These are phyloP conservation scores for Amblyopsis hoosieri DNA, from an alignment of 2,797 vertebrate species.

Conservation along the genomic window DNA sequence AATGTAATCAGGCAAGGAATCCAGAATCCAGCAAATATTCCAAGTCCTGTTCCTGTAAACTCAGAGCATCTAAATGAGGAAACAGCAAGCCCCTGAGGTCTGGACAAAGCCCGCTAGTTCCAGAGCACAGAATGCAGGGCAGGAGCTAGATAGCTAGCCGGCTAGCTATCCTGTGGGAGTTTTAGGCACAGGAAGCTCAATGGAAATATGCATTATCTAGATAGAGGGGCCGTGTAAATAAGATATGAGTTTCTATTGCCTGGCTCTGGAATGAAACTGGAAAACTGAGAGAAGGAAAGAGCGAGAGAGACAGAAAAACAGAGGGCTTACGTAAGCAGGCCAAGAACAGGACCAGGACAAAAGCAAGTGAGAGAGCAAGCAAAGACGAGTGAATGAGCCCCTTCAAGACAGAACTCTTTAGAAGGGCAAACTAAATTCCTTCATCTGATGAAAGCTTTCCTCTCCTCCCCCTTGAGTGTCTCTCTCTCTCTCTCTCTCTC, in stretches of 20 bases:
- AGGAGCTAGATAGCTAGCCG: slow-evolving; percentile 42
- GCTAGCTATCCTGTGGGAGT: slow-evolving; percentile 65
- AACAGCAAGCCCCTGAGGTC: slow-evolving; percentile 59
- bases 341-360: slow-evolving; percentile 15
- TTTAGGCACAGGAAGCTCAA: slow-evolving; percentile 62
- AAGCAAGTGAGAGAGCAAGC: slow-evolving; percentile 9
- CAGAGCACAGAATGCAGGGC: slow-evolving; percentile 32
- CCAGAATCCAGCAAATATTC: slow-evolving; percentile 41
- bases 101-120: slow-evolving; percentile 46
- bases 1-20: slow-evolving; percentile 21
- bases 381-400: slow-evolving; percentile 9
- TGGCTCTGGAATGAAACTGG: slow-evolving; percentile 62
- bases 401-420: slow-evolving; percentile 52
- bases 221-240: slow-evolving; percentile 65
- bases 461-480: slow-evolving; percentile 45
- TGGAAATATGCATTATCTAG: slow-evolving; percentile 69
- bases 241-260: slow-evolving; percentile 69
- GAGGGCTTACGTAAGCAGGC: slow-evolving; percentile 24
- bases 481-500: slow-evolving; percentile 52
- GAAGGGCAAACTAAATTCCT: slow-evolving; percentile 62
- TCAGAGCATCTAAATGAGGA: slow-evolving; percentile 62
- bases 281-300: slow-evolving; percentile 54
- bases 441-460: slow-evolving; percentile 48
- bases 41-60: slow-evolving; percentile 51
- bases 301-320: slow-evolving; percentile 16